Evolutionary conservation across 2,113 vertebrate genomes (phyloP).

Genomic region (Oreochromis aureus): DNA sequence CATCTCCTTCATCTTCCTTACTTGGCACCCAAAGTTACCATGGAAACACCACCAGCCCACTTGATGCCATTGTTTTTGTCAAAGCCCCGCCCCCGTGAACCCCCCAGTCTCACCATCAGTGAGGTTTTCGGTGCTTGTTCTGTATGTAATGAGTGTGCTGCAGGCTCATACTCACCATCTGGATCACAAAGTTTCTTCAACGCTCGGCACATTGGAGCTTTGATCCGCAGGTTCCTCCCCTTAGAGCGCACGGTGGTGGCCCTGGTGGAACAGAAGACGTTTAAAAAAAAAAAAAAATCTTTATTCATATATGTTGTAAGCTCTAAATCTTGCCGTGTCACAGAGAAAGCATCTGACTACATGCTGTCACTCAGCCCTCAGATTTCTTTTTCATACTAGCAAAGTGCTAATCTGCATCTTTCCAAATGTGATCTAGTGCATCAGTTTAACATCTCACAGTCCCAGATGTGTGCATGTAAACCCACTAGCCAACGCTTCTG

Average conservation of each 20-base stretch:
- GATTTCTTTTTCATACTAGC: not conserved
- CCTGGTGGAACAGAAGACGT: slow-evolving; percentile 58
- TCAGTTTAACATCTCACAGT: not conserved
- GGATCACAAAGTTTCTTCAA: slow-evolving; percentile 98
- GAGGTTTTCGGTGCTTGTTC: not conserved
- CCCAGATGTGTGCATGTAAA: not conserved
- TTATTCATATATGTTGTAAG: not conserved
- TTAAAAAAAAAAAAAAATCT: not conserved
- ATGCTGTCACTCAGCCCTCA: not conserved
- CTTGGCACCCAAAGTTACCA: slow-evolving; percentile 44
- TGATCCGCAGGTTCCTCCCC: slow-evolving; percentile 94
- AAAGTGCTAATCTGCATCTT: not conserved
- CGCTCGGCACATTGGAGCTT: slow-evolving; percentile 96
- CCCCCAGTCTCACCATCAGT: not conserved
- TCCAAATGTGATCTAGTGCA: not conserved
- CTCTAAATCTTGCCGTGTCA: not conserved
- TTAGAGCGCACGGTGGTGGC: slow-evolving; percentile 96
- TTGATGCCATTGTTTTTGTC: slow-evolving; percentile 36
- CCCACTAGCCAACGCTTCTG: not conserved
- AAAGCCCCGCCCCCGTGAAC: slow-evolving; percentile 21
- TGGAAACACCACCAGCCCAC: slow-evolving; percentile 57
- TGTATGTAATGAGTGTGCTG: not conserved
- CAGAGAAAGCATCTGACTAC: not conserved
- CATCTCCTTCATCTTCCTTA: slow-evolving; percentile 29
- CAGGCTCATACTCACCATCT: slow-evolving; percentile 77